Base-by-base conservation (phyloP, 2,888 invertebrate genomes). In the Dromius quadrimaculatus region DNA sequence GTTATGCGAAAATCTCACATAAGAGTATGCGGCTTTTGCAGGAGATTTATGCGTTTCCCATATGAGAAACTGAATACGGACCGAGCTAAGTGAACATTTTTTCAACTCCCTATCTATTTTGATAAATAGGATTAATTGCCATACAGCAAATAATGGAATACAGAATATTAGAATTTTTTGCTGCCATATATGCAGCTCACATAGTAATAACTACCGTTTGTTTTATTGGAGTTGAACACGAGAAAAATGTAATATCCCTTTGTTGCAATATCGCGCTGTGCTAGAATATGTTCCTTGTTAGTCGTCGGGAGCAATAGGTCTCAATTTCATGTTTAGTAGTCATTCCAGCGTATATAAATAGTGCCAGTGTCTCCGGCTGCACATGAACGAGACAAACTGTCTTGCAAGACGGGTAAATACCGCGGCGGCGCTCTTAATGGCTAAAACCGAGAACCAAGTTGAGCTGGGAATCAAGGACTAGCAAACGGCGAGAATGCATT, bases 291-390 rank as follows among this genome's bases (percentile, higher is more conserved):
- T 59, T 32, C 23, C 22, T 38, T 20, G 66, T 11, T 19, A 41
- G 23, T 57, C 61, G 32, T 17, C 47, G 61, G 17, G 19, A 28
- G 70, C 70, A 70, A 62, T 70, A 62, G 70, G 70, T 70, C 70
- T 70, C 70, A 61, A 70, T 70, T 73, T 73, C 72, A 72, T 72
- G 73, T 73, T 72, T 73, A 73, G 73, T 71, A 72, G 71, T 73
- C 71, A 70, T 72, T 71, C 66, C 54, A 57, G 47, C 38, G 71
- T 62, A 59, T 73, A 71, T 73, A 73, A 73, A 72, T 73, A 71
- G 72, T 65, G 71, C 57, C 66, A 69, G 69, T 47, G 47, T 34
- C 61, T 19, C 28, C 71, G 47, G 71, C 70, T 71, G 71, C 69
- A 71, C 71, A 72, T 72, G 72, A 72, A 74, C 74, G 71, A 71